Conservation (phyloP, 2,113 vertebrate species). For the Mesoclemmys tuberculata region DNA sequence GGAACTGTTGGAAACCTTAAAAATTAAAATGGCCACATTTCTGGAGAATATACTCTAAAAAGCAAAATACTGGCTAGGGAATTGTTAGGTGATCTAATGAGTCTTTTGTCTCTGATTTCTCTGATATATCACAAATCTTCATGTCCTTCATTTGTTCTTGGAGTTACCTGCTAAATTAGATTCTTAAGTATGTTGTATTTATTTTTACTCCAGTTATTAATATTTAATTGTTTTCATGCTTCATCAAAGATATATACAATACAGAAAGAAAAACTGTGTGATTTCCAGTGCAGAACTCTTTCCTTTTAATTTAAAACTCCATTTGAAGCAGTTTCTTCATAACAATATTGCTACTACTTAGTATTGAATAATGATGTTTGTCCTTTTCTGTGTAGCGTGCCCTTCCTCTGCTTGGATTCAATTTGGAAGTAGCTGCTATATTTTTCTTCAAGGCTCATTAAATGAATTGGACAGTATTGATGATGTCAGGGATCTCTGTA, state of each 20-base stretch:
- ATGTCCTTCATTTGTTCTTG: neutral
- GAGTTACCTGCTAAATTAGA: neutral
- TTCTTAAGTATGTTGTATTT: neutral
- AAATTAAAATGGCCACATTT: neutral
- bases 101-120: neutral
- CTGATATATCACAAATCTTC: neutral
- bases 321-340: neutral
- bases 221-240: neutral
- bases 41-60: neutral
- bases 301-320: neutral
- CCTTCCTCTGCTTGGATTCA: slow-evolving; percentile 72
- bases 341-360: neutral
- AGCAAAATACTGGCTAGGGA: neutral
- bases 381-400: slow-evolving; percentile 59
- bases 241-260: neutral
- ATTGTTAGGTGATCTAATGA: neutral
- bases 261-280: neutral
- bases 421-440: slow-evolving; percentile 73
- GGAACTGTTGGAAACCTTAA: neutral
- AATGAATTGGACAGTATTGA: slow-evolving; percentile 54
- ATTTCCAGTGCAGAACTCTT: neutral
- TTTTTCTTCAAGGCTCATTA: slow-evolving; percentile 59
- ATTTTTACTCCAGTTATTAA: neutral
- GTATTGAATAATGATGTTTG: neutral
- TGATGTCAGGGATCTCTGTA: slow-evolving; percentile 67